Evolutionary conservation across 2,113 vertebrate genomes (phyloP), one percentile per base, ranked within the genome.

Genomic region (Fregetta grallaria): DNA sequence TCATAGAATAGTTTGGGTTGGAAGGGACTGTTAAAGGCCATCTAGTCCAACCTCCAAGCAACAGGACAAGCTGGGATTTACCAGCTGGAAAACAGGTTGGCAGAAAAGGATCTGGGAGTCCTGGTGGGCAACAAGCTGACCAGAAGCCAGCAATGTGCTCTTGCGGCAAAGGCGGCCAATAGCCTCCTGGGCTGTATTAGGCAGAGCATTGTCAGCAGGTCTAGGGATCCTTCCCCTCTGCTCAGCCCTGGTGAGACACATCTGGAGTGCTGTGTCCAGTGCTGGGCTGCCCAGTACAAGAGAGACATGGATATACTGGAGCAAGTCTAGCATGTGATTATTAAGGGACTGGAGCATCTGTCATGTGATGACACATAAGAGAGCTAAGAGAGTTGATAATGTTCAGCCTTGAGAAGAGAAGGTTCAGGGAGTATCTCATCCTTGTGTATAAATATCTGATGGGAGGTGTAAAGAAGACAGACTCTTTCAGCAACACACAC

Each of bases 281-380:
- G 47, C n/a, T 75, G 34, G 23, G 4, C 36, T 56, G 30, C 13
- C 13, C 42, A 44, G 16, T 44, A 44, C 16, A 23, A 53, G 14
- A 63, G 18, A 81, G 7, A 55, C 15, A 32, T 15, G 10, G 17
- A 38, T 4, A 7, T 49, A 5, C 9, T 49, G 15, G 42, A 59
- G 5, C 17, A 75, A 52, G 19, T 21, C 26, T 47, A 76, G 11
- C 13, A 70, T 0, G 0, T 23, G n/a, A 29, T 71, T 67, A 19
- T 10, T 32, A 11, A 86, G 18, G 12, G 4, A 19, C 38, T 44
- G 13, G 11, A 91, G 9, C 23, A 58, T 25, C 25, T 62, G 20
- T 19, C 13, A 14, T 38, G 16, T 44, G 27, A 26, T n/a, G 30
- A n/a, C 8, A 67, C 16, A 9, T 23, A 82, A 36, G 9, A 80